These are phyloP conservation scores for Rhynchonema sp. DNA, from an alignment of 2,888 invertebrate genomes.

Conservation along the genomic window DNA sequence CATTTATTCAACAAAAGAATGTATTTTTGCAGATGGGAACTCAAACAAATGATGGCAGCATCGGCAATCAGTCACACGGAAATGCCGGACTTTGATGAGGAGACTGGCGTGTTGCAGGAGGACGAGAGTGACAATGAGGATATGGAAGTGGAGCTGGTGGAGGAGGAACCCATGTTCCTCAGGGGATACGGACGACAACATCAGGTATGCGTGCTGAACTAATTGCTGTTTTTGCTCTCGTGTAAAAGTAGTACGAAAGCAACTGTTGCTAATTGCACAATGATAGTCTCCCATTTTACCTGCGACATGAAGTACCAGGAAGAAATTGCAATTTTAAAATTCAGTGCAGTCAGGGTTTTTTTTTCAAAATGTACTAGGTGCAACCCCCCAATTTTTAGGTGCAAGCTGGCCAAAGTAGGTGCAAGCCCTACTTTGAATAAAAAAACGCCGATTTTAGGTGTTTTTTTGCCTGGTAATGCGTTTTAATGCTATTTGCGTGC, in stretches of 20 bases:
- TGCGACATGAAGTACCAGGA: neutral
- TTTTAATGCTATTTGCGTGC: too few relatives aligned
- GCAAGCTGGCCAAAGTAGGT: too few relatives aligned
- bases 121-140: slow-evolving; percentile 58
- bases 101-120: slow-evolving; percentile 55
- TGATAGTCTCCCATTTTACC: neutral
- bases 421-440: too few relatives aligned
- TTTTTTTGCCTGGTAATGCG: too few relatives aligned
- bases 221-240: too few relatives aligned
- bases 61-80: slow-evolving; percentile 53
- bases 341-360: neutral
- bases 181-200: slow-evolving; percentile 35
- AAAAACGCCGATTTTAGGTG: too few relatives aligned
- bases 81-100: slow-evolving; percentile 89
- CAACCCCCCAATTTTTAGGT: too few relatives aligned
- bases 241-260: too few relatives aligned
- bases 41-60: slow-evolving; percentile 84
- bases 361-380: too few relatives aligned
- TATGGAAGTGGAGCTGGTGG: slow-evolving; percentile 88
- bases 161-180: slow-evolving; percentile 92
- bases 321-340: neutral
- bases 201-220: neutral
- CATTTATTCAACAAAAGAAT: neutral
- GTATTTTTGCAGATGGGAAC: slow-evolving; percentile 50
- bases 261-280: neutral